Percentiles rank a stretch among this genome's conserved stretches.
phyloP scores from a whole-genome alignment of 2,888 invertebrate species.

The Calliopum simillimum region DNA sequence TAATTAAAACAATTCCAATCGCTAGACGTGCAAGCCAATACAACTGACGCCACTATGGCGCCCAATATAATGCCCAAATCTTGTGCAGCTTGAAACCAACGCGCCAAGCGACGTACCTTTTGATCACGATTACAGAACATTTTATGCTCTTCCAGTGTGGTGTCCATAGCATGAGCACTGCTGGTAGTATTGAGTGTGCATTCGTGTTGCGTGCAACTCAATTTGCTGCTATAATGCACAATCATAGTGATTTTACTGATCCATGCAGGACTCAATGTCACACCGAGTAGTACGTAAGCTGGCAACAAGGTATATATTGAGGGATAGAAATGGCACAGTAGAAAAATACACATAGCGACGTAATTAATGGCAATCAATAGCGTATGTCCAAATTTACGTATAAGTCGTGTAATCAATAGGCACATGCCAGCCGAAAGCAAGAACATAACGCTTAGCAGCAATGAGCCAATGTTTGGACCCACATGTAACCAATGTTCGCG shows the following conservation, averaged over 20 bases:
- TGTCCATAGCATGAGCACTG: slow-evolving; percentile 46
- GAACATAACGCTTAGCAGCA: slow-evolving; percentile 74
- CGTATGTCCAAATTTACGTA: slow-evolving; percentile 70
- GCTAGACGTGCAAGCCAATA: slow-evolving; percentile 65
- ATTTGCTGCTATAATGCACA: slow-evolving; percentile 61
- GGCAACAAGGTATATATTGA: slow-evolving; percentile 70
- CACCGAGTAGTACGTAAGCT: slow-evolving; percentile 71
- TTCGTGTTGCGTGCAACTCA: slow-evolving; percentile 66
- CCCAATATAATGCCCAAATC: slow-evolving; percentile 72
- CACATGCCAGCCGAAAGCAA: slow-evolving; percentile 72
- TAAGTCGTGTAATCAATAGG: slow-evolving; percentile 69
- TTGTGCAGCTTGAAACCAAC: slow-evolving; percentile 71
- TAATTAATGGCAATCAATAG: slow-evolving; percentile 69
- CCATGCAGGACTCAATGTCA: slow-evolving; percentile 69
- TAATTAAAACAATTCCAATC: slow-evolving; percentile 58
- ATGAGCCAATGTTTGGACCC: slow-evolving; percentile 70
- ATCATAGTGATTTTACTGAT: slow-evolving; percentile 63
- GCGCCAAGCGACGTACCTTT: slow-evolving; percentile 69
- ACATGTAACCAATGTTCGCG: slow-evolving; percentile 64
- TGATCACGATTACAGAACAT: slow-evolving; percentile 66
- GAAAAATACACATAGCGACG: slow-evolving; percentile 71
- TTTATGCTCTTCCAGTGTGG: slow-evolving; percentile 64
- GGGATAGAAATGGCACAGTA: slow-evolving; percentile 73
- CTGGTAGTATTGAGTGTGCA: slow-evolving; percentile 50
- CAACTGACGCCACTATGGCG: slow-evolving; percentile 69